phyloP scores from a whole-genome alignment of 2,888 invertebrate genomes.

The Agonopterix alstromeriana region DNA sequence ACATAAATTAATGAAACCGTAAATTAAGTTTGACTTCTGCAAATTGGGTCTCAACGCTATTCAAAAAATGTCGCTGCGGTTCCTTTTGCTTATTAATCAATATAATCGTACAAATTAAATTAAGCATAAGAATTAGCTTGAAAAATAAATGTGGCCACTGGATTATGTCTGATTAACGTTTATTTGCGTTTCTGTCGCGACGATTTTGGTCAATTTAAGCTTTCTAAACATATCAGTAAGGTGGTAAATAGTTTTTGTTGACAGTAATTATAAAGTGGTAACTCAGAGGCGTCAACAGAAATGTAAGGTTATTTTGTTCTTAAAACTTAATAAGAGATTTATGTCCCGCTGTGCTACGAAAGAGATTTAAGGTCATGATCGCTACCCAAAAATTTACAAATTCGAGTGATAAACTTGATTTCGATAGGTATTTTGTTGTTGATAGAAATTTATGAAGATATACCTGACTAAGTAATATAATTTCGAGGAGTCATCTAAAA shows the following conservation, averaged over 20 bases:
- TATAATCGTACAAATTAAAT: conserved; percentile 52
- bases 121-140: conserved; percentile 29
- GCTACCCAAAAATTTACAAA: conserved; percentile 5
- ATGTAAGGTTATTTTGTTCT: conserved; percentile 33
- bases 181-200: no score
- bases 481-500: no score
- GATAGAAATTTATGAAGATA: no score
- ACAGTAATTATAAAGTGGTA: neutral
- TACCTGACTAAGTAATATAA: no score
- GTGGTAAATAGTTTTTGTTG: neutral
- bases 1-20: conserved; percentile 2
- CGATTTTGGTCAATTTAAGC: no score
- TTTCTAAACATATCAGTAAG: neutral
- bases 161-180: conserved; percentile 14
- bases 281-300: conserved; percentile 18
- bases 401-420: neutral
- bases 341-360: conserved; percentile 38
- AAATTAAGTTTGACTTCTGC: conserved; percentile 1
- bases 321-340: conserved; percentile 40
- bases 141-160: conserved; percentile 28
- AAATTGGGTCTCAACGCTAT: conserved; percentile 15
- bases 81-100: conserved; percentile 44
- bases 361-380: conserved; percentile 10
- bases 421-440: no score
- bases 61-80: conserved; percentile 41